Evolutionary conservation across 2,888 invertebrate genomes (phyloP).

Genomic region (Strigamia transsilvanica): DNA sequence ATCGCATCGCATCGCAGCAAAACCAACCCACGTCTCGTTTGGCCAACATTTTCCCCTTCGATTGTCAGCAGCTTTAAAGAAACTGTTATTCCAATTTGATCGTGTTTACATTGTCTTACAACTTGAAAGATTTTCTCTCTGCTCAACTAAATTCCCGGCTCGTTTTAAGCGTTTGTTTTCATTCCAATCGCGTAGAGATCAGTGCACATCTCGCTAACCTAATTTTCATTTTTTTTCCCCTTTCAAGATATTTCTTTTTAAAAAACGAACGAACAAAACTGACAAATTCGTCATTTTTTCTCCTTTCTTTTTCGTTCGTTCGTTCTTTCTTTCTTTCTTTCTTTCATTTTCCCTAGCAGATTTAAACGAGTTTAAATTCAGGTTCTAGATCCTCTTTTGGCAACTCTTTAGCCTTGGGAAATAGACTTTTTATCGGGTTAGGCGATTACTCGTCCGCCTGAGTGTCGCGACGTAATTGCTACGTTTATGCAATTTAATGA

Average conservation of each 20-base stretch:
- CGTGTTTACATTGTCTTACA: not conserved
- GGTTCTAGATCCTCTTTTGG: slow-evolving; percentile 9
- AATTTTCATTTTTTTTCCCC: not conserved
- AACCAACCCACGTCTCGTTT: too few species aligned
- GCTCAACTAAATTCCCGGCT: too few species aligned
- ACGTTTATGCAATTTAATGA: slow-evolving; percentile 43
- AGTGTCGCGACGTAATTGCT: slow-evolving; percentile 29
- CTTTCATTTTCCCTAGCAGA: not conserved
- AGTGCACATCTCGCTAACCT: not conserved
- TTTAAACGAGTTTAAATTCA: not conserved
- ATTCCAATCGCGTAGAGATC: not conserved
- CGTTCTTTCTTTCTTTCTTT: not conserved
- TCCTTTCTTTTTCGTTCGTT: not conserved
- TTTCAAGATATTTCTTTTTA: too few species aligned
- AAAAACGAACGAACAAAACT: not conserved
- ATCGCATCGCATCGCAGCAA: too few species aligned
- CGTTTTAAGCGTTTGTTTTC: too few species aligned
- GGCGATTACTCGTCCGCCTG: slow-evolving; percentile 23
- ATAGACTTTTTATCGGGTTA: slow-evolving; percentile 40
- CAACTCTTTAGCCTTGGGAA: slow-evolving; percentile 10
- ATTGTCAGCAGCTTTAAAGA: not conserved
- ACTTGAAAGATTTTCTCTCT: not conserved
- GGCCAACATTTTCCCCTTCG: too few species aligned
- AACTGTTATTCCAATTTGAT: not conserved
- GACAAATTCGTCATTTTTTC: not conserved